These are phyloP conservation scores for Pseudopipra pipra DNA, from an alignment of 2,113 vertebrate genomes.

Conservation along the genomic window DNA sequence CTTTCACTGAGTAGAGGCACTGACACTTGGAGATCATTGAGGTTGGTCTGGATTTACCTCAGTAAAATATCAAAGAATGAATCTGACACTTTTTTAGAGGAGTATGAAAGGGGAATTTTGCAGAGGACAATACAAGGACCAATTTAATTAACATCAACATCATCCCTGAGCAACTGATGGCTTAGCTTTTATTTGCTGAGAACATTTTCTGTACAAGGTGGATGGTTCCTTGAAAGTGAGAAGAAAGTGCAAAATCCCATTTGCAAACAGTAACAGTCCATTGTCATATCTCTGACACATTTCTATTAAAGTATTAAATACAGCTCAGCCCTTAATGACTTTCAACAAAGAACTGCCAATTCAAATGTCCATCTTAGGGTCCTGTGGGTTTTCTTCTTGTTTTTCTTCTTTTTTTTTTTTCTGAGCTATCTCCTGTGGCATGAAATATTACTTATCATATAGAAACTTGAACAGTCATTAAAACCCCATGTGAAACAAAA, in stretches of 20 bases:
- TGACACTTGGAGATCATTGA: not conserved
- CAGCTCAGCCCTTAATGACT: not conserved
- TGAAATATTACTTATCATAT: not conserved
- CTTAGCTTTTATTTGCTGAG: not conserved
- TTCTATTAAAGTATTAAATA: not conserved
- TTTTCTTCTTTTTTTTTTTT: not conserved
- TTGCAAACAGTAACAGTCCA: not conserved
- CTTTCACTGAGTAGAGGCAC: not conserved
- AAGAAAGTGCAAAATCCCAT: not conserved
- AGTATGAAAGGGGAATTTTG: not conserved
- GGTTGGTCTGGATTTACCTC: not conserved
- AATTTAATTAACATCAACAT: not conserved
- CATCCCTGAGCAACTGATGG: not conserved
- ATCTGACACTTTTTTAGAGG: not conserved
- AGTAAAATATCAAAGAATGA: not conserved
- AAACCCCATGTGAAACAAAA: not conserved
- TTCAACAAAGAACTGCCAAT: not conserved
- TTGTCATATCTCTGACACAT: not conserved
- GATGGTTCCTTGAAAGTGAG: not conserved
- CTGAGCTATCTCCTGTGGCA: not conserved
- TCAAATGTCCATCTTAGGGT: not conserved
- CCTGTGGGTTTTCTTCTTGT: not conserved
- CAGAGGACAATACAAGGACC: not conserved
- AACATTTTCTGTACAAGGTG: not conserved
- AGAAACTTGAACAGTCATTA: not conserved